Evolutionary conservation across 2,113 vertebrate genomes (phyloP).

Genomic region (Sterrhoptilus dennistouni): DNA sequence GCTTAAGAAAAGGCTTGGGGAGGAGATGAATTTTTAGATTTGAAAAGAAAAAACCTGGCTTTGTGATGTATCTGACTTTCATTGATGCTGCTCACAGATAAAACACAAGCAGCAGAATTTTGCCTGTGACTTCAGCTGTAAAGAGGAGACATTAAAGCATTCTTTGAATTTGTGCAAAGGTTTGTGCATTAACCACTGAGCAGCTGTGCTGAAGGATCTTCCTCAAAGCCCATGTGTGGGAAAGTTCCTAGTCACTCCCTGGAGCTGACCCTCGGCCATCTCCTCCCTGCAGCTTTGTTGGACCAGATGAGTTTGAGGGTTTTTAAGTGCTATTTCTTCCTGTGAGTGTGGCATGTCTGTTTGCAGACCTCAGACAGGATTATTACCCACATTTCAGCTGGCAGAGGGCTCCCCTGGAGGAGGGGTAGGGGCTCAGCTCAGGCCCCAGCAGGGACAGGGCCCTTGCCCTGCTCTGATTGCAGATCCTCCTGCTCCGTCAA

Average conservation of each 20-base stretch:
- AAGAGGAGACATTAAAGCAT: rapidly evolving
- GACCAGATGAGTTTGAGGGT: not conserved
- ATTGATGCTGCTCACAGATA: not conserved
- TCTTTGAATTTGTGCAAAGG: not conserved
- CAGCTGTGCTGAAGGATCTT: not conserved
- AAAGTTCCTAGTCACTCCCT: not conserved
- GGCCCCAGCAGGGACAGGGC: not conserved
- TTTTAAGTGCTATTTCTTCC: not conserved
- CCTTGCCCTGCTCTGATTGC: not conserved
- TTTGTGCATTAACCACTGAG: not conserved
- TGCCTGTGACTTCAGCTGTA: not conserved
- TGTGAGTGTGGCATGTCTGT: not conserved
- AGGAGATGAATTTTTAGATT: not conserved
- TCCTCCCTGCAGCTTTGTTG: not conserved
- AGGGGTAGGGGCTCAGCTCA: not conserved
- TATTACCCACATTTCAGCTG: not conserved
- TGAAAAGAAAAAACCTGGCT: not conserved
- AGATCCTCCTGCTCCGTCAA: not conserved
- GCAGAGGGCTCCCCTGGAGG: not conserved
- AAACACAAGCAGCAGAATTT: not conserved
- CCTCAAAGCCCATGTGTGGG: not conserved
- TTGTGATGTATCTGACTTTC: not conserved
- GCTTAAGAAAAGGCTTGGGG: not conserved
- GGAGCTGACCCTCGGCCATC: not conserved
- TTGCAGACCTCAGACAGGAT: not conserved